Conservation (phyloP, 92 coral and sea anemone species). For the Porites divaricata region DNA sequence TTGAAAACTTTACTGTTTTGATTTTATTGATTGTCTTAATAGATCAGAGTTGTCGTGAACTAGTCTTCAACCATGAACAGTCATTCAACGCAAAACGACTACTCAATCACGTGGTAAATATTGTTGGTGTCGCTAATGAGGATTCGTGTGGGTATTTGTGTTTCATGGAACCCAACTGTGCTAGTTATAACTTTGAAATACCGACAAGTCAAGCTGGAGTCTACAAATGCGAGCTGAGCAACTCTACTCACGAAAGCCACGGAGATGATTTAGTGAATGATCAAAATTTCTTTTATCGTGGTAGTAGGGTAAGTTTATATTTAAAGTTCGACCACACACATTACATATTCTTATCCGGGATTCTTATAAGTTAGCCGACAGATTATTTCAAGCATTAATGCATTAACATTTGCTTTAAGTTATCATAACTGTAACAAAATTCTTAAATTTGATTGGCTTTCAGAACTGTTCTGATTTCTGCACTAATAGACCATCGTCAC, state of each 20-base stretch:
- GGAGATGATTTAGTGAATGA: not conserved
- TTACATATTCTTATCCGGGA: no score
- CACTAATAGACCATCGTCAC: no score
- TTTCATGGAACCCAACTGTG: not conserved
- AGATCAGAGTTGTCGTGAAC: not conserved
- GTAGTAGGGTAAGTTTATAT: not conserved
- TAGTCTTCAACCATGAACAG: not conserved
- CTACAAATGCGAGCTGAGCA: not conserved
- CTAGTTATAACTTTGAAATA: not conserved
- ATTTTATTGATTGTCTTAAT: no score
- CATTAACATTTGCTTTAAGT: not conserved
- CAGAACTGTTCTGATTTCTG: no score
- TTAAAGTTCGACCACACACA: not conserved
- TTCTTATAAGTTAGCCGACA: not conserved
- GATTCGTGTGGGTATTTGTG: not conserved
- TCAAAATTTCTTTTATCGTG: not conserved
- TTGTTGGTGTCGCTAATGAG: not conserved
- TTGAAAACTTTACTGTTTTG: not conserved
- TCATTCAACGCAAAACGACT: not conserved
- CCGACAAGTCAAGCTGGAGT: not conserved
- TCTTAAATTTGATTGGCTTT: no score
- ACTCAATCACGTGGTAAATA: not conserved
- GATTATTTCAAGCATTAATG: not conserved
- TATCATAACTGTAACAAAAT: no score
- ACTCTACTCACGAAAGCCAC: not conserved